These are phyloP conservation scores for Nemoura dubitans DNA, from an alignment of 2,888 invertebrate species.

Conservation along the genomic window DNA sequence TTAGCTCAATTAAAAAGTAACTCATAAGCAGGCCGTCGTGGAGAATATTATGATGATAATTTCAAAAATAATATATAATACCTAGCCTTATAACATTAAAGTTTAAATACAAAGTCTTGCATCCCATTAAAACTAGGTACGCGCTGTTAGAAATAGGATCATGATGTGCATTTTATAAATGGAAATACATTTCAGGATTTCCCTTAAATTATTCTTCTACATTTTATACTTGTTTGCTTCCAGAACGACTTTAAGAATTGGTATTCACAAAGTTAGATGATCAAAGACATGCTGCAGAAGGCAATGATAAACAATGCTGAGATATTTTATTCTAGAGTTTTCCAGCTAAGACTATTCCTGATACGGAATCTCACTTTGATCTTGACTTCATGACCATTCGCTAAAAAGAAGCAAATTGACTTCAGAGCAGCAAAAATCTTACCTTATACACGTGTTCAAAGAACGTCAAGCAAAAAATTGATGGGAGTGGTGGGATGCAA, in stretches of 20 bases:
- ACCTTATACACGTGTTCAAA: no score
- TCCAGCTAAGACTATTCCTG: not conserved
- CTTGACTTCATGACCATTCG: not conserved
- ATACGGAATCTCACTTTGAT: not conserved
- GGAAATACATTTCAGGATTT: no score
- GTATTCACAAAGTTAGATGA: not conserved
- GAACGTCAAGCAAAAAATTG: no score
- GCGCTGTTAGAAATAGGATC: not conserved
- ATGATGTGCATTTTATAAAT: not conserved
- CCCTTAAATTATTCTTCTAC: not conserved
- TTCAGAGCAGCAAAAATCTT: not conserved
- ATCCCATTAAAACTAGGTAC: not conserved
- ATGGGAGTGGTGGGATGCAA: no score
- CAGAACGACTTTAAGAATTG: not conserved
- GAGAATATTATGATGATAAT: not conserved
- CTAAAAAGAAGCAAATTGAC: not conserved
- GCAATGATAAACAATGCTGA: not conserved
- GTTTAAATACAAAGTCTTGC: not conserved
- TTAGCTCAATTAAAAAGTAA: conserved; percentile 14
- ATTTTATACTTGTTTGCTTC: not conserved
- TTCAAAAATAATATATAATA: not conserved
- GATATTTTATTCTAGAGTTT: not conserved
- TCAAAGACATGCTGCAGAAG: not conserved
- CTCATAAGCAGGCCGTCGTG: conserved; percentile 8
- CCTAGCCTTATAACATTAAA: not conserved